Base-by-base conservation (phyloP, 2,113 vertebrate genomes). In the Erpornis zantholeuca region DNA sequence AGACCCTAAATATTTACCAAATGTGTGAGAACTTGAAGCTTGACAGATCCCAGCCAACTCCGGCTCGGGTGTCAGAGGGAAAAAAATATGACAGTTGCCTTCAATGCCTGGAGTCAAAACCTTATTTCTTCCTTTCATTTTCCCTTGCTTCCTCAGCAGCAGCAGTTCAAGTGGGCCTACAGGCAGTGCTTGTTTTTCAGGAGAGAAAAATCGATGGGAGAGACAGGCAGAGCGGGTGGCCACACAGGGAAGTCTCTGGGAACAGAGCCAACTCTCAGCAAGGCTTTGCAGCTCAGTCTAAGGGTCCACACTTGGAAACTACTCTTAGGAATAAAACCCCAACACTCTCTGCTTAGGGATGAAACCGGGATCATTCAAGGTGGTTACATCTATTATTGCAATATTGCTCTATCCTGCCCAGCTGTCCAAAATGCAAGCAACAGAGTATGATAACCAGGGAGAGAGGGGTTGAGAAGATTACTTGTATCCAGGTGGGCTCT, bases 1-100 rank as follows among this genome's bases (percentile, higher is more conserved):
- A 96, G 72, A 72, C 19, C 31, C 56, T 75, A 96, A 95, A 87
- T 81, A 94, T 95, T 96, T 93, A 94, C 52, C 23, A 65, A 78
- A 72, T 7, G 4, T 78, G 49, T 83, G 78, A 93, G 91, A 97
- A 94, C 85, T 77, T 6, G 2, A 68, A 86, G 79, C 76, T 82
- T 95, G 76, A 72, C 77, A 93, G 85, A 94, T 88, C 61, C 64
- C 90, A 95, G 85, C 60, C 90, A 94, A 82, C 72, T 81, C 71
- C 57, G 2, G 3, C 40, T 88, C 0, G 4, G 15, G 49, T 77
- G 88, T 88, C 28, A 82, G 77, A 86, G 68, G 31, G 25, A 76
- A 88, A 47, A 86, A 94, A 73, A 65, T 7, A 83, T 2, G 19
- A 82, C 76, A 88, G 61, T 25, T 84, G 87, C 53, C 64, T 86